Conservation (phyloP, 1,140 invertebrate species). For the Drosophila albomicans region DNA sequence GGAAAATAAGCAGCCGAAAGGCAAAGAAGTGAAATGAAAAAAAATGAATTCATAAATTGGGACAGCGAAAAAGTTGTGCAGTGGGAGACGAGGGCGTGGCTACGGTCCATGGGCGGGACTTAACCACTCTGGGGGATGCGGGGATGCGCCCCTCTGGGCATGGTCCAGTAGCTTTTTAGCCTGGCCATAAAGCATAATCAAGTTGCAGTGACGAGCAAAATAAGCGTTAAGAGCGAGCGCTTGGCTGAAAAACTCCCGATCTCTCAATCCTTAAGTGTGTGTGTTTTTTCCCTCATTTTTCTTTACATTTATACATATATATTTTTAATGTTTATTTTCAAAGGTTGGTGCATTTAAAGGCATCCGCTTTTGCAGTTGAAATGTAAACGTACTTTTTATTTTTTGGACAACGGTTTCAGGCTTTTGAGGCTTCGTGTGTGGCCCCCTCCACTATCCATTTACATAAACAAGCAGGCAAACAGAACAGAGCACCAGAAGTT, state of each 20-base stretch:
- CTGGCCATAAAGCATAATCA: conserved; percentile 70
- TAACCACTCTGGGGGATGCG: conserved; percentile 33
- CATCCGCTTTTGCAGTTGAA: conserved; percentile 20
- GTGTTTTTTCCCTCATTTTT: conserved; percentile 18
- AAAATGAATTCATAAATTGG: conserved; percentile 69
- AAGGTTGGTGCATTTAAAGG: conserved; percentile 37
- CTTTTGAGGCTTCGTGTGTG: conserved; percentile 28
- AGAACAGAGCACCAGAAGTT: background rate
- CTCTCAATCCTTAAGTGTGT: conserved; percentile 30
- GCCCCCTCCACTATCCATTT: conserved; percentile 28
- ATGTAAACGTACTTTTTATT: background rate
- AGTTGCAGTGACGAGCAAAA: conserved; percentile 47
- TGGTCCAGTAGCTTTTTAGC: conserved; percentile 56
- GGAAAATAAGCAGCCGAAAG: conserved; percentile 44
- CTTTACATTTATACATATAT: background rate
- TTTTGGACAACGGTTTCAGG: background rate
- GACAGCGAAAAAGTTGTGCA: conserved; percentile 56
- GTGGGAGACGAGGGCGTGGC: conserved; percentile 7
- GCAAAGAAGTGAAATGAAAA: conserved; percentile 50
- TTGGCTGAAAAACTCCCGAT: background rate
- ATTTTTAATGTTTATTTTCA: conserved; percentile 29
- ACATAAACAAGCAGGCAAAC: conserved; percentile 39
- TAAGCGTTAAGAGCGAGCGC: conserved; percentile 7
- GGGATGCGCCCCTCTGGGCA: conserved; percentile 23
- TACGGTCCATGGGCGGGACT: background rate